Conservation (phyloP, 1,140 invertebrate species). For the Penaeus japonicus region DNA sequence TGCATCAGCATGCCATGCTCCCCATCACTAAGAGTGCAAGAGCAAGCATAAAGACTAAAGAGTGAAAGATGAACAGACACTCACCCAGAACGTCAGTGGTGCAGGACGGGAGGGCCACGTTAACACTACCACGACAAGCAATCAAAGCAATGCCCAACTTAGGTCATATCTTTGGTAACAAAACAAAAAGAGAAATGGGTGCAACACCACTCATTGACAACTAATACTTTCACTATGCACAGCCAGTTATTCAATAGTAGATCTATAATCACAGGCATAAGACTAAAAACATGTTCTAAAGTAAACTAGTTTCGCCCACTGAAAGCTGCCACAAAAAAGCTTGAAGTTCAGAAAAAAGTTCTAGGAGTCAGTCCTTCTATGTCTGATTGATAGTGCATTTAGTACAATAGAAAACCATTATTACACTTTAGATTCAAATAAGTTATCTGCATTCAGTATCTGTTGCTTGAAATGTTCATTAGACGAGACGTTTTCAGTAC, state of each 20-base stretch:
- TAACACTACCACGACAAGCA: background rate
- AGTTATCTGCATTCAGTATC: constrained; percentile 53
- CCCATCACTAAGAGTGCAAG: too few relatives aligned
- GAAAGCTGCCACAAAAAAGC: constrained; percentile 47
- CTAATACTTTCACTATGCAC: constrained; percentile 51
- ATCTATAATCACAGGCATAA: constrained; percentile 44
- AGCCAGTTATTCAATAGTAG: constrained; percentile 37
- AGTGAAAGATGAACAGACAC: background rate
- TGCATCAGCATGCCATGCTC: too few relatives aligned
- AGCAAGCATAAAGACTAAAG: too few relatives aligned
- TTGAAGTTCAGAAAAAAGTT: background rate
- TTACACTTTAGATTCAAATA: constrained; percentile 56
- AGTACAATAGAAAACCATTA: background rate
- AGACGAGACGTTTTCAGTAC: constrained; percentile 19
- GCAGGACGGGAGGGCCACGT: background rate
- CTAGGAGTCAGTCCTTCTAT: constrained; percentile 8
- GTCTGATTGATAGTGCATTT: constrained; percentile 6
- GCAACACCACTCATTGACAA: constrained; percentile 33
- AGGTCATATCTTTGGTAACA: constrained; percentile 14
- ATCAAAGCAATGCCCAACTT: background rate
- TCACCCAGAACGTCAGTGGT: background rate
- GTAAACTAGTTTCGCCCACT: constrained; percentile 43
- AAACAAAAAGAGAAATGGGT: constrained; percentile 16
- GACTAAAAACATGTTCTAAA: constrained; percentile 24
- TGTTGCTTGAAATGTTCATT: constrained; percentile 52